These are phyloP conservation scores for Loxodonta africana DNA, from an alignment of 2,113 vertebrate genomes.

Conservation along the genomic window DNA sequence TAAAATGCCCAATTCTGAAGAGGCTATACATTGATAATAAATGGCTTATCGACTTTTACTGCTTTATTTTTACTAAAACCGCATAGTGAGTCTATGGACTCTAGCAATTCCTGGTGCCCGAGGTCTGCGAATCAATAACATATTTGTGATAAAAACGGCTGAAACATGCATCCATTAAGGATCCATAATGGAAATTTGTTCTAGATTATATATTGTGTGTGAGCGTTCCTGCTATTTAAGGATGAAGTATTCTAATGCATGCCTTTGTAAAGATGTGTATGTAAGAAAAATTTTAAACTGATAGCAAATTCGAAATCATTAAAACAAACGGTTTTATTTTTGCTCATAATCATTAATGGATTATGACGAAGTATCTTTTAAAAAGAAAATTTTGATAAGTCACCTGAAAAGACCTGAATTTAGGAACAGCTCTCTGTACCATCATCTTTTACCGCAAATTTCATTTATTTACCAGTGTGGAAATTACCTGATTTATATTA, in stretches of 20 bases:
- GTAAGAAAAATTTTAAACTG: constrained; percentile 79
- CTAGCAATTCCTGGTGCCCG: constrained; percentile 73
- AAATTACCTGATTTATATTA: neutral
- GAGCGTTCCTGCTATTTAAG: constrained; percentile 83
- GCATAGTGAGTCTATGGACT: constrained; percentile 71
- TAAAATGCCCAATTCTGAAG: constrained; percentile 68
- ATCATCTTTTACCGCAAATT: neutral
- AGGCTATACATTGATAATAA: constrained; percentile 77
- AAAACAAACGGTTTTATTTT: constrained; percentile 46
- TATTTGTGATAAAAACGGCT: constrained; percentile 86
- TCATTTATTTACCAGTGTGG: neutral
- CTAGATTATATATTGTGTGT: constrained; percentile 75
- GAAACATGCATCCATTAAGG: constrained; percentile 79
- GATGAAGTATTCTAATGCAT: constrained; percentile 73
- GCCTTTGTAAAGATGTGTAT: constrained; percentile 1
- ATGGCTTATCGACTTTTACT: constrained; percentile 83
- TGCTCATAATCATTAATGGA: neutral
- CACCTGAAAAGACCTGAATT: neutral
- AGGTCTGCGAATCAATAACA: constrained; percentile 84
- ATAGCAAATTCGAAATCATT: constrained; percentile 72
- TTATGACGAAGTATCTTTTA: constrained; percentile 2
- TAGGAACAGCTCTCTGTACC: neutral
- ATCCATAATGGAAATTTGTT: constrained; percentile 84
- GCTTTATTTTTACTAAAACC: constrained; percentile 81
- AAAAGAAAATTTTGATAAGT: neutral